Percentiles rank a stretch among this genome's conserved stretches.
Conservation (phyloP, 2,888 invertebrate species). For the Scaptodrosophila latifasciaeformis region DNA sequence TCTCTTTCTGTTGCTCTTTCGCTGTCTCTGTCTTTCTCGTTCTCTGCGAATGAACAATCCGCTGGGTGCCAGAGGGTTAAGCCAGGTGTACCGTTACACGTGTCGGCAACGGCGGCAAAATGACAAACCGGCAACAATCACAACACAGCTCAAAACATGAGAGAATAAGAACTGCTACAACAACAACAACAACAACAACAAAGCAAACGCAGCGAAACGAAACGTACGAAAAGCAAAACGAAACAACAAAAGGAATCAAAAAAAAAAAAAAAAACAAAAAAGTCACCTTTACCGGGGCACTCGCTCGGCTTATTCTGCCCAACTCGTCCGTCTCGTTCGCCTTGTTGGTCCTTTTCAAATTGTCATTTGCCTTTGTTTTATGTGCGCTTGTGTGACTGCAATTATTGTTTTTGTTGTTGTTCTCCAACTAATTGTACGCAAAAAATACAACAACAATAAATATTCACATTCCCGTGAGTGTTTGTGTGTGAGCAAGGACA, state of each 20-base stretch:
- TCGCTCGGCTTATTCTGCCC: slow-evolving; percentile 11
- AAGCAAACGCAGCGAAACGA: slow-evolving; percentile 7
- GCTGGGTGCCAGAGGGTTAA: neutral
- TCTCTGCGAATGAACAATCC: too few relatives aligned
- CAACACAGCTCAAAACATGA: too few relatives aligned
- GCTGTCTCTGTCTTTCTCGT: too few relatives aligned
- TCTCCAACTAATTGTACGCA: slow-evolving; percentile 64
- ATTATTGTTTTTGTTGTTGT: slow-evolving; percentile 35
- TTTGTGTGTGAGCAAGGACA: slow-evolving; percentile 43
- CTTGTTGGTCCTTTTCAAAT: slow-evolving; percentile 53
- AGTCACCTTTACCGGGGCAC: slow-evolving; percentile 51
- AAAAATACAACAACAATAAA: slow-evolving; percentile 55
- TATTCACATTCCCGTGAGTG: too few relatives aligned
- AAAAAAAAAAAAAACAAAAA: slow-evolving; percentile 55
- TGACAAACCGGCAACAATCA: slow-evolving; percentile 6
- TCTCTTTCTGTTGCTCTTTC: too few relatives aligned
- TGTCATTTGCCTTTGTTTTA: slow-evolving; percentile 59
- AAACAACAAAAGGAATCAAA: slow-evolving; percentile 15
- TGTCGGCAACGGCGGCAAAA: slow-evolving; percentile 10
- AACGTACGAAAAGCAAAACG: slow-evolving; percentile 53
- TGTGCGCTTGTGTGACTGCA: slow-evolving; percentile 39
- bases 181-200: slow-evolving; percentile 12
- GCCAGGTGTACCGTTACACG: slow-evolving; percentile 16
- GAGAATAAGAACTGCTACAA: too few relatives aligned
- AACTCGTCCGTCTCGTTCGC: slow-evolving; percentile 5